phyloP scores from a whole-genome alignment of 2,113 vertebrate species.

The Ptychochromis oligacanthus region DNA sequence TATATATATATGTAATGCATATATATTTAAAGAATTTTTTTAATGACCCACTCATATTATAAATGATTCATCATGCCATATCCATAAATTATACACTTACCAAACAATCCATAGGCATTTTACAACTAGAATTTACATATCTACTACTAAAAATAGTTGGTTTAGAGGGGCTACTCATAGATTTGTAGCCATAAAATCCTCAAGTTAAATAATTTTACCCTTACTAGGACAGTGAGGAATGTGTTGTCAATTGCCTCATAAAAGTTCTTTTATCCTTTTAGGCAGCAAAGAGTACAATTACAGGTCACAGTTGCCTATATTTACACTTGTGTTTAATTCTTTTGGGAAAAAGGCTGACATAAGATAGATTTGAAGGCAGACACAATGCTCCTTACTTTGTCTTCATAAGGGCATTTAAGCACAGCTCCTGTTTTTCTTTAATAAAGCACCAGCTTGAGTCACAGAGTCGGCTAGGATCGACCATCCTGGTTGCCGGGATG shows the following conservation, averaged over 20 bases:
- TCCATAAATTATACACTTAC: neutral
- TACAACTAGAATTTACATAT: neutral
- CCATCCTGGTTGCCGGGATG: constrained; percentile 41
- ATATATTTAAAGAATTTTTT: accelerated
- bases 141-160: neutral
- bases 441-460: constrained; percentile 57
- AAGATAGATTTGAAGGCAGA: neutral
- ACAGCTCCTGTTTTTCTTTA: constrained; percentile 64
- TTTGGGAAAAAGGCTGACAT: neutral
- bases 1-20: neutral
- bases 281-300: neutral
- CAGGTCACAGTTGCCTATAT: neutral
- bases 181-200: neutral
- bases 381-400: neutral
- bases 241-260: neutral
- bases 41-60: neutral
- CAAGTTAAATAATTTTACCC: constrained; percentile 9
- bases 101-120: neutral
- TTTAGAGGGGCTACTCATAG: neutral
- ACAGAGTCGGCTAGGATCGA: constrained; percentile 22
- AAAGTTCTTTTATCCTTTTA: neutral
- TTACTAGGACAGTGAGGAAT: neutral
- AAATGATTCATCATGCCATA: neutral
- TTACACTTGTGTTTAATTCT: neutral
- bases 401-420: constrained; percentile 31